Evolutionary conservation across 2,888 invertebrate species (phyloP), one percentile per base, ranked within the genome.

Genomic region (Amphipoea oculea): DNA sequence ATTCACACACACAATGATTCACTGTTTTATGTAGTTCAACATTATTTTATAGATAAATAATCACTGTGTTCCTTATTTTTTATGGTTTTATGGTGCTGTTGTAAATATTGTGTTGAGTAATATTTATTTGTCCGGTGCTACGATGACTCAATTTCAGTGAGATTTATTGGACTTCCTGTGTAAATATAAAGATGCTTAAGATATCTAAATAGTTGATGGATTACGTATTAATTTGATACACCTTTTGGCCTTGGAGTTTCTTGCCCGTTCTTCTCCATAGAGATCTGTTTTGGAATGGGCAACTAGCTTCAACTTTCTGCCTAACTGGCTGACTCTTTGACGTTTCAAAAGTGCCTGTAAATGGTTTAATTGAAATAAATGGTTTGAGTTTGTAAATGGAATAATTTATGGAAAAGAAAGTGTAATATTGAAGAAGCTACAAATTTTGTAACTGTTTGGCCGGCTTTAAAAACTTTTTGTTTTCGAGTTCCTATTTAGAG

Each of bases 31-130:
- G 23, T 17, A 0, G 17, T 73, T 66, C 42, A 62, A 72, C 84
- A 86, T 86, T 78, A 65, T 74, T 69, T 68, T 29, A 7, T 4
- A 69, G 17, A 85, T 62, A 29, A 71, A 81, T 54, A 42, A 86
- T 86, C 48, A 87, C 69, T 78, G 17, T 83, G 20, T 78, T 68
- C 29, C 73, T 78, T 72, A 5, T 68, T 57, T 83, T 72, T 63
- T 78, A 73, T 20, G 2, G 65, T 51, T 86, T 82, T 78, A 72
- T 78, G n/a, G 40, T 60, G 17, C 20, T 40, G 65, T 86, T 48
- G 57, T 84, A 74, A 74, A 78, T 83, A 70, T 40, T 40, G 42
- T 36, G 71, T 65, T 65, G 73, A 65, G 36, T 84, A 36, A 54
- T 78, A 83, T 72, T 66, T 57, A 65, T 86, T 65, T 82, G 42